These are phyloP conservation scores for Heliocidaris tuberculata DNA, from an alignment of 35 echinoderm and acorn worm genomes.

Conservation along the genomic window DNA sequence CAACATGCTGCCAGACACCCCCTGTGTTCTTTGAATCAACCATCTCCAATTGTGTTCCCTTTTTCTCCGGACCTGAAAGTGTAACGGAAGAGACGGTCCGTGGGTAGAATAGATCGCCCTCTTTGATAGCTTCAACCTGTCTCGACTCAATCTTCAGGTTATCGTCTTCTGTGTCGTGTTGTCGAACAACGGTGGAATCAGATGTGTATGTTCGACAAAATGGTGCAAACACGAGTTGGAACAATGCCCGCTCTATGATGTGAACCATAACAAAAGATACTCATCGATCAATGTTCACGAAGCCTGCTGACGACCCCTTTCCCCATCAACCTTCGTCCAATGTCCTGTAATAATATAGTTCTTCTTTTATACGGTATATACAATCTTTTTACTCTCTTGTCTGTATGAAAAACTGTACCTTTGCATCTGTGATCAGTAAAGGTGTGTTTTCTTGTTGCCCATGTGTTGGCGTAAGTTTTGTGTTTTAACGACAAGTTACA, in stretches of 20 bases:
- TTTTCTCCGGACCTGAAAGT: background rate
- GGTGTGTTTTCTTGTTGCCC: background rate
- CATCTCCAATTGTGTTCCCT: background rate
- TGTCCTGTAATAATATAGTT: background rate
- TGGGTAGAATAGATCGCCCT: background rate
- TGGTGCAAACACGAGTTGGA: background rate
- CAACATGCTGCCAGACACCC: constrained; percentile 34
- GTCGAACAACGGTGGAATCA: background rate
- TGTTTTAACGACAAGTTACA: background rate
- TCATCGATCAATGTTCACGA: background rate
- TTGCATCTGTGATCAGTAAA: background rate
- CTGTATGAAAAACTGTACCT: background rate
- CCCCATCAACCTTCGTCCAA: background rate
- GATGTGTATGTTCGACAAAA: too few relatives aligned
- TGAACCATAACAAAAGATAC: background rate
- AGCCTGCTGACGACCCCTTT: background rate
- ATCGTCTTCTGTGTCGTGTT: background rate
- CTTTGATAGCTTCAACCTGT: background rate
- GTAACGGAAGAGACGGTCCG: background rate
- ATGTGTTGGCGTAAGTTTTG: background rate
- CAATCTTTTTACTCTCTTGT: background rate
- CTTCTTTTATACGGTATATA: background rate
- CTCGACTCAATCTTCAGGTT: background rate
- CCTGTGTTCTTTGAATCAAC: background rate
- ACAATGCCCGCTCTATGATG: background rate